phyloP scores from a whole-genome alignment of 2,888 invertebrate species.

The Cryptosula pallasiana region DNA sequence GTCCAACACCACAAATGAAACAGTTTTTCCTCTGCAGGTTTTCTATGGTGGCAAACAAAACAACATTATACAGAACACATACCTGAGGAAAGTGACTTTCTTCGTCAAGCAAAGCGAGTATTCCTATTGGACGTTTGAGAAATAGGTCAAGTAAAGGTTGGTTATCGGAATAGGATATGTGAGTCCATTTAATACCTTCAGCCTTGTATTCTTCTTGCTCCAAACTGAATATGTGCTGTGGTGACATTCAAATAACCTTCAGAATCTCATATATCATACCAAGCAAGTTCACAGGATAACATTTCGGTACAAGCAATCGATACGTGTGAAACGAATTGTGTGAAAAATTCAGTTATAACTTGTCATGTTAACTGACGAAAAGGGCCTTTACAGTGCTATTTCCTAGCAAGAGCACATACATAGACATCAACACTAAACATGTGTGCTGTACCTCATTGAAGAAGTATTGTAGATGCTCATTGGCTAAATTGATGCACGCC shows the following conservation, averaged over 20 bases:
- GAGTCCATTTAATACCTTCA: constrained; percentile 48
- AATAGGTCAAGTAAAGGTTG: constrained; percentile 48
- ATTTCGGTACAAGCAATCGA: too few species aligned
- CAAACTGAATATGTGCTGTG: constrained; percentile 49
- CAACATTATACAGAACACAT: too few species aligned
- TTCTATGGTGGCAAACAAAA: too few species aligned
- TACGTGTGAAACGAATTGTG: too few species aligned
- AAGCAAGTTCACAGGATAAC: too few species aligned
- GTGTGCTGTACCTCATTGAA: constrained; percentile 50
- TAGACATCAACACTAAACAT: background rate
- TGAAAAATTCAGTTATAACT: too few species aligned
- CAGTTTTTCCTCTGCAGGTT: too few species aligned
- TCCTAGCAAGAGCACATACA: background rate
- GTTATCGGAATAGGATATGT: constrained; percentile 49
- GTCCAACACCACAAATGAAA: constrained; percentile 5
- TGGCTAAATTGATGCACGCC: constrained; percentile 50
- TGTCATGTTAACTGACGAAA: too few species aligned
- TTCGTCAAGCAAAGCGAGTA: constrained; percentile 47
- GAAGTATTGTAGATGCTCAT: constrained; percentile 52
- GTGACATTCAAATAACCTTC: constrained; percentile 19
- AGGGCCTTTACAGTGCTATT: too few species aligned
- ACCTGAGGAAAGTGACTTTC: constrained; percentile 48
- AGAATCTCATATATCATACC: background rate
- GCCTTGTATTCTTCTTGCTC: constrained; percentile 48
- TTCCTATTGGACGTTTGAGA: constrained; percentile 43